These are phyloP conservation scores for Anguilla pacifica DNA, from an alignment of 2,797 vertebrate genomes.

Conservation along the genomic window DNA sequence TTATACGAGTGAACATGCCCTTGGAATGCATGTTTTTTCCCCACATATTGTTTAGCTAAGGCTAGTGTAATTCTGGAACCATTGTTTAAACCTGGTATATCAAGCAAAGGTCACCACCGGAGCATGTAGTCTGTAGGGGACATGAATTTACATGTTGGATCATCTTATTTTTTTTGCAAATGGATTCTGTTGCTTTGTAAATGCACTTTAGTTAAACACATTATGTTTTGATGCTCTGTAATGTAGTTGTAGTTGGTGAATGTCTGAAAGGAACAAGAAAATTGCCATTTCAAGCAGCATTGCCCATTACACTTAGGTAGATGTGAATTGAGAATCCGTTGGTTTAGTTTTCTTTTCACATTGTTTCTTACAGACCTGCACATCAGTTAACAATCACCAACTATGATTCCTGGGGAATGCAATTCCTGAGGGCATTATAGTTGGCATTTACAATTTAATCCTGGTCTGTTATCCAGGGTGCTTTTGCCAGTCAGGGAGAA, in stretches of 20 bases:
- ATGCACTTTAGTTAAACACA: background rate
- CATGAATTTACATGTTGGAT: background rate
- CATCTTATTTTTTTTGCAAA: background rate
- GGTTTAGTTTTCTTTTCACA: background rate
- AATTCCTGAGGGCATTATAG: background rate
- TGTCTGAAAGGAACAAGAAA: conserved; percentile 2
- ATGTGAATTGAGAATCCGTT: background rate
- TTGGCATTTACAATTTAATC: background rate
- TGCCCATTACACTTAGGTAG: conserved; percentile 4
- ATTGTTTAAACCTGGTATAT: conserved; percentile 10
- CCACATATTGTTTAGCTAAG: conserved; percentile 4
- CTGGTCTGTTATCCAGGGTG: conserved; percentile 6
- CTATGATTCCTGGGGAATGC: background rate
- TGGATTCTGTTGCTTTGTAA: conserved; percentile 5
- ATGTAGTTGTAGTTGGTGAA: background rate
- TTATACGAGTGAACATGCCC: conserved; percentile 32
- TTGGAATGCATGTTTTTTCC: conserved; percentile 32
- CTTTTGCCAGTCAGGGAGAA: background rate
- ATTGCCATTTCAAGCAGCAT: background rate
- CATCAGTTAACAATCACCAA: background rate
- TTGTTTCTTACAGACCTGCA: background rate
- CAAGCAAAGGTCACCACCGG: background rate
- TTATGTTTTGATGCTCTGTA: background rate
- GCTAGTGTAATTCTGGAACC: background rate
- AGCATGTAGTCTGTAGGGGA: background rate